phyloP scores from a whole-genome alignment of 1,140 invertebrate species.

The Monochamus saltuarius region DNA sequence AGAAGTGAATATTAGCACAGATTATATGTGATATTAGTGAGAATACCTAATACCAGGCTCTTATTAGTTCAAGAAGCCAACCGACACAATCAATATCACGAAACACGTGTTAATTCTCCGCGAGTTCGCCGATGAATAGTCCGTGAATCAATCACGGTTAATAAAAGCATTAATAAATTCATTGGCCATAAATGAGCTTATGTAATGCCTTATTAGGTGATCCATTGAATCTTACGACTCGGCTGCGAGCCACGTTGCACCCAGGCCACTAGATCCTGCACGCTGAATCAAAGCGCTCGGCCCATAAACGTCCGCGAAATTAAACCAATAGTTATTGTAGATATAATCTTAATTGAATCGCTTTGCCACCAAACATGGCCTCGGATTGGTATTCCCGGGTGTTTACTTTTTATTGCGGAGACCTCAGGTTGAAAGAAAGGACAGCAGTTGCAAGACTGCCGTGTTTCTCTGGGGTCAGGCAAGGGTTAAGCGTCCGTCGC shows the following conservation, averaged over 20 bases:
- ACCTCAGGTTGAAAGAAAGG: too few relatives aligned
- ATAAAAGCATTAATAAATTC: constrained; percentile 29
- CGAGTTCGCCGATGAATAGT: constrained; percentile 10
- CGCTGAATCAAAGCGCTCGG: constrained; percentile 22
- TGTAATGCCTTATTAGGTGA: constrained; percentile 27
- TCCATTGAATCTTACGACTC: constrained; percentile 25
- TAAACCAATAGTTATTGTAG: constrained; percentile 20
- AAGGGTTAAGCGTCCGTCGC: neutral
- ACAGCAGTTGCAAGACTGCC: too few relatives aligned
- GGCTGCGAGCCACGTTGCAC: constrained; percentile 19
- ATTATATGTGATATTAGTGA: too few relatives aligned
- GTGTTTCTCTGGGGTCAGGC: too few relatives aligned
- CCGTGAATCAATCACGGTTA: constrained; percentile 19
- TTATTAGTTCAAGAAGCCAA: too few relatives aligned
- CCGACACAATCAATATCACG: too few relatives aligned
- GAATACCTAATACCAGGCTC: too few relatives aligned
- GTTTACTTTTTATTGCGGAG: too few relatives aligned
- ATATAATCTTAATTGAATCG: constrained; percentile 21
- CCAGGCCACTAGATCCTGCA: constrained; percentile 14
- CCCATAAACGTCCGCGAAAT: constrained; percentile 25
- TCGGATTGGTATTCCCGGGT: too few relatives aligned
- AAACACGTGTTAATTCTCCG: constrained; percentile 15
- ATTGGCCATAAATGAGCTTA: constrained; percentile 28
- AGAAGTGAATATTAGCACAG: too few relatives aligned
- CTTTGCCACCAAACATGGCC: neutral